Evolutionary conservation across 2,797 vertebrate genomes (phyloP).

Genomic region (Coranthus polyacanthus): DNA sequence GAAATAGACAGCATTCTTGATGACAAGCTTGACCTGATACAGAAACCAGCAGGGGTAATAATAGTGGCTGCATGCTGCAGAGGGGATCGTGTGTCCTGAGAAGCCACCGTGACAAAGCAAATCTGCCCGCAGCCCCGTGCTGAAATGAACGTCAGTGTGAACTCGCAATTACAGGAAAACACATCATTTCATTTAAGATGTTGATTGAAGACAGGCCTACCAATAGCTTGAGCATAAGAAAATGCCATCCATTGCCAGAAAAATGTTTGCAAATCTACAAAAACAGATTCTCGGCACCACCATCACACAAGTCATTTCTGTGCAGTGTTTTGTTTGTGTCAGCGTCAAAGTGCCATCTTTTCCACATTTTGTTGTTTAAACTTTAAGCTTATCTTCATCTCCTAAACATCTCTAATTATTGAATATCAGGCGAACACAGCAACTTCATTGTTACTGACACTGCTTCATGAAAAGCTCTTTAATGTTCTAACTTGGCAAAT

Average conservation of each 20-base stretch:
- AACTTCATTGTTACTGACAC: slow-evolving; percentile 14
- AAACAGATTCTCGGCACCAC: too few species aligned
- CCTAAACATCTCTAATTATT: too few species aligned
- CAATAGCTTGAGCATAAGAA: not conserved
- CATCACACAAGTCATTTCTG: too few species aligned
- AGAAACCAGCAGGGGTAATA: slow-evolving; percentile 39
- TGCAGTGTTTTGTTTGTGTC: too few species aligned
- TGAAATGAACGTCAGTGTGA: slow-evolving; percentile 20
- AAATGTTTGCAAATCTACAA: too few species aligned
- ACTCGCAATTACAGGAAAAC: slow-evolving; percentile 14
- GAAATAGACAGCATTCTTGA: slow-evolving; percentile 73
- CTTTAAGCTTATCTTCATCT: not conserved
- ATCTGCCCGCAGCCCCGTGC: slow-evolving; percentile 34
- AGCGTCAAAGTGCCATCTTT: too few species aligned
- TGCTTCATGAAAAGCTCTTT: slow-evolving; percentile 12
- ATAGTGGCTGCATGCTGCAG: slow-evolving; percentile 13
- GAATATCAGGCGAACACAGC: not conserved
- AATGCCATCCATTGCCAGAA: too few species aligned
- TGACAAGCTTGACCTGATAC: slow-evolving; percentile 47
- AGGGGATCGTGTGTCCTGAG: slow-evolving; percentile 54
- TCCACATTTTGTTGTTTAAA: not conserved
- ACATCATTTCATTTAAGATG: slow-evolving; percentile 19
- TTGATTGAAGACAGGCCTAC: not conserved
- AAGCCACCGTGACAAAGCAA: slow-evolving; percentile 74
- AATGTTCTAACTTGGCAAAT: slow-evolving; percentile 10